Base-by-base conservation (phyloP, 2,113 vertebrate genomes). In the Nothoprocta pentlandii region DNA sequence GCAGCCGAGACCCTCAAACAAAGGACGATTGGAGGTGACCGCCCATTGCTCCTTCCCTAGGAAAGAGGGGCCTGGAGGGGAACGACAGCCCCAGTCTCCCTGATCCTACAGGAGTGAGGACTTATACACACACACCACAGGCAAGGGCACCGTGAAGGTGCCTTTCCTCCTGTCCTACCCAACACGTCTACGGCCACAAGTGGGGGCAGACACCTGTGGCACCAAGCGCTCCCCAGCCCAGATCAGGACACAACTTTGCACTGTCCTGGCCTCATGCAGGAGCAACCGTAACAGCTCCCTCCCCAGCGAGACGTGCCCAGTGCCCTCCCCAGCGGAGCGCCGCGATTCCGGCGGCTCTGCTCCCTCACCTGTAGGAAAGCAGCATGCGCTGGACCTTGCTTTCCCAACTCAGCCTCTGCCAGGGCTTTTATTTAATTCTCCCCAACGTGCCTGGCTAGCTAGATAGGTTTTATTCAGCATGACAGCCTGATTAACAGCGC, bases 391-490 rank as follows among this genome's bases (percentile, higher is more conserved):
- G 82, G 68, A 88, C 61, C 54, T 49, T 10, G 0, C 46, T 78
- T 78, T 41, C 49, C 68, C 73, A 64, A 36, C 46, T 64, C 53
- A 64, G 66, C 44, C 54, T 81, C 69, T 79, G 75, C 66, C 67
- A 63, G 41, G 44, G 74, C 69, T 95, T 95, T 85, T 89, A 90
- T 92, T 95, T 80, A 92, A 94, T 69, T 61, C 76, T 86, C 62
- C 63, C 51, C 78, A 87, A 86, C 4, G 4, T 0, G 59, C 79
- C 87, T 95, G 92, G 80, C 74, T 64, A 85, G 51, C 70, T 74
- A 75, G 93, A 67, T 61, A 96, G 61, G 83, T 95, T 95, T 88
- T 89, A 90, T 78, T 95, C 89, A 87, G 84, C 63, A 49, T 30
- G 1, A 91, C 84, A 85, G 87, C 23, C 80, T 81, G 88, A 88